phyloP scores from a whole-genome alignment of 1,140 invertebrate genomes.

The Halictus rubicundus region DNA sequence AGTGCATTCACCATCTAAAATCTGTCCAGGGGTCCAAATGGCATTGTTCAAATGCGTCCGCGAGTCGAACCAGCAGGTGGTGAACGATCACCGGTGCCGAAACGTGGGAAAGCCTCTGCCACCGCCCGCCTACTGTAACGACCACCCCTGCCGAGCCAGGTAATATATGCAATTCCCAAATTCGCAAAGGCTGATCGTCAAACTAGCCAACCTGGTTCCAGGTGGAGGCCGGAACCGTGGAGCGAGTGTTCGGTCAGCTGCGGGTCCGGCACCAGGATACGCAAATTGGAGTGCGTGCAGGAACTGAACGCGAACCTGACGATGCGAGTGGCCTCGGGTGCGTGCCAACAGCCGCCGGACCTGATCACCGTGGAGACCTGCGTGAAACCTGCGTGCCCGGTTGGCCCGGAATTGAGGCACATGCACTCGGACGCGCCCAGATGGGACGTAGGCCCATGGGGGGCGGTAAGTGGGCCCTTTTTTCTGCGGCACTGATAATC shows the following conservation, averaged over 20 bases:
- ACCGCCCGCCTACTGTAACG: conserved; percentile 85
- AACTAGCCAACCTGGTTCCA: conserved; percentile 11
- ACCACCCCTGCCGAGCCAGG: conserved; percentile 85
- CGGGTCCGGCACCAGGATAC: conserved; percentile 84
- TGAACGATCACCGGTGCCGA: conserved; percentile 84
- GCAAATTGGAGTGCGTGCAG: conserved; percentile 81
- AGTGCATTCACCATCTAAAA: too few relatives aligned
- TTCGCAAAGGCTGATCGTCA: too few relatives aligned
- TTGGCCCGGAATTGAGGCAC: conserved; percentile 68
- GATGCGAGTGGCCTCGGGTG: conserved; percentile 78
- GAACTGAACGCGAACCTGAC: conserved; percentile 78
- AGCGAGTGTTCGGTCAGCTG: conserved; percentile 85
- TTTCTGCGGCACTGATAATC: not conserved
- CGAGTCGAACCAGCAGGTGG: conserved; percentile 63
- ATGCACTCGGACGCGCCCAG: conserved; percentile 66
- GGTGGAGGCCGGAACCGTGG: conserved; percentile 73
- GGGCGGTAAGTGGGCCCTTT: conserved; percentile 62
- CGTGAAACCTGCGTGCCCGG: conserved; percentile 64
- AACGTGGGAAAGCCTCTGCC: conserved; percentile 83
- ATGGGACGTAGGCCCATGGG: conserved; percentile 75
- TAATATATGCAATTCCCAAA: conserved; percentile 58
- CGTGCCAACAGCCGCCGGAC: conserved; percentile 75
- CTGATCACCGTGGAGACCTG: conserved; percentile 71
- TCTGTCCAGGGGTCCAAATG: conserved; percentile 49
- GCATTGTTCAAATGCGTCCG: conserved; percentile 56